These are phyloP conservation scores for Limonius californicus DNA, from an alignment of 1,140 invertebrate genomes.

Conservation along the genomic window DNA sequence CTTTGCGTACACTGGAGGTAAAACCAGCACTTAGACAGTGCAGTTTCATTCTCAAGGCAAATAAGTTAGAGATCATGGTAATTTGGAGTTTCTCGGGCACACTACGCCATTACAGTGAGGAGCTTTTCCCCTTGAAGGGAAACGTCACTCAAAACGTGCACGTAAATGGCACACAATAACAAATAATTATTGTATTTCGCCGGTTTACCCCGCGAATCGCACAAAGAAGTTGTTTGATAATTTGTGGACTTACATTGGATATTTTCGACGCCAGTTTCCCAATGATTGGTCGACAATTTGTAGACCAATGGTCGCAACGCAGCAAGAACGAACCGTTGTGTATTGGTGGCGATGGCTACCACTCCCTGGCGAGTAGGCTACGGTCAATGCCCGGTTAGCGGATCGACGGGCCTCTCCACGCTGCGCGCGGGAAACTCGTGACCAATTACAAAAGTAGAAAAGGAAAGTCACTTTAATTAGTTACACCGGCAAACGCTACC, in stretches of 20 bases:
- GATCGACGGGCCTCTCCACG: slow-evolving; percentile 36
- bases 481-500: slow-evolving; percentile 4
- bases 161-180: neutral
- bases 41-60: too few species aligned
- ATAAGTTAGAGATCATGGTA: neutral
- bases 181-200: slow-evolving; percentile 30
- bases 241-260: slow-evolving; percentile 77
- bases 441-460: slow-evolving; percentile 47
- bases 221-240: slow-evolving; percentile 56
- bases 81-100: neutral
- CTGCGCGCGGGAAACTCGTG: slow-evolving; percentile 44
- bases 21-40: too few species aligned
- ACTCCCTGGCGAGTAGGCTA: slow-evolving; percentile 49
- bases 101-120: neutral
- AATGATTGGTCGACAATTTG: slow-evolving; percentile 66
- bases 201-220: slow-evolving; percentile 34
- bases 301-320: slow-evolving; percentile 63
- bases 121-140: neutral
- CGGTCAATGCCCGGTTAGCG: slow-evolving; percentile 46
- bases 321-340: slow-evolving; percentile 53
- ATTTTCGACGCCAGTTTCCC: slow-evolving; percentile 63
- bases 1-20: too few species aligned
- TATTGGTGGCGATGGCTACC: slow-evolving; percentile 58
- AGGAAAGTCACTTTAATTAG: slow-evolving; percentile 33
- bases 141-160: neutral